Percentiles rank a stretch among this genome's conserved stretches.
phyloP scores from a whole-genome alignment of 2,113 vertebrate genomes.

The Eulacestoma nigropectus region DNA sequence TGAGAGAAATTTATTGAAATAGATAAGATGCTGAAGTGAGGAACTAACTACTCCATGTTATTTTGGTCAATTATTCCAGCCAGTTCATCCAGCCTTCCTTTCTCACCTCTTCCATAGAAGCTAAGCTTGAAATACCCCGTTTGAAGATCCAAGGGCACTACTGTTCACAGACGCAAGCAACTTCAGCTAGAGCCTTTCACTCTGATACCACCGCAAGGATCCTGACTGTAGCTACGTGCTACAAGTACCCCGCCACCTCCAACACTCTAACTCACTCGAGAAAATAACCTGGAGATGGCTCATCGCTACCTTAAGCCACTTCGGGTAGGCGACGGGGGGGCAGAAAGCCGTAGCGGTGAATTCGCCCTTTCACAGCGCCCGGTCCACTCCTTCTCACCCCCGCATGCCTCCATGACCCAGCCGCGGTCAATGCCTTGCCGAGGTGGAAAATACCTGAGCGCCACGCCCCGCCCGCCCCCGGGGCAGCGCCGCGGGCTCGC shows the following conservation, averaged over 20 bases:
- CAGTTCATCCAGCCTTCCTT: background rate
- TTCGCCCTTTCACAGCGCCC: fast-evolving
- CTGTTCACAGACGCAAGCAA: background rate
- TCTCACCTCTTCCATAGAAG: background rate
- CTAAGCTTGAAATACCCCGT: background rate
- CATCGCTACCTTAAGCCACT: background rate
- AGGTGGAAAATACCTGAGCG: background rate
- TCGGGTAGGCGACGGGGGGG: background rate
- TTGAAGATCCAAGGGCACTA: background rate
- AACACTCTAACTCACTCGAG: background rate
- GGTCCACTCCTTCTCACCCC: background rate
- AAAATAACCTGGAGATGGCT: background rate
- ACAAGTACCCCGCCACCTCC: background rate
- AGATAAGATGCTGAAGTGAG: fast-evolving
- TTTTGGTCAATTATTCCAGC: background rate
- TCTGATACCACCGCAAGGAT: background rate
- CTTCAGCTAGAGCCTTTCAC: background rate
- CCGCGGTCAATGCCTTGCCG: fast-evolving
- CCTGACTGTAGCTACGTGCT: background rate
- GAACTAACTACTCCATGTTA: background rate
- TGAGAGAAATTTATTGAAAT: background rate
- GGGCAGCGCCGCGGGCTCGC: background rate
- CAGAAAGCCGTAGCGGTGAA: fast-evolving
- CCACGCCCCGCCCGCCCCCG: background rate
- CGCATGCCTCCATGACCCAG: fast-evolving